Evolutionary conservation across 2,113 vertebrate genomes (phyloP), one percentile per base, ranked within the genome.

Genomic region (Formicarius rufipectus): DNA sequence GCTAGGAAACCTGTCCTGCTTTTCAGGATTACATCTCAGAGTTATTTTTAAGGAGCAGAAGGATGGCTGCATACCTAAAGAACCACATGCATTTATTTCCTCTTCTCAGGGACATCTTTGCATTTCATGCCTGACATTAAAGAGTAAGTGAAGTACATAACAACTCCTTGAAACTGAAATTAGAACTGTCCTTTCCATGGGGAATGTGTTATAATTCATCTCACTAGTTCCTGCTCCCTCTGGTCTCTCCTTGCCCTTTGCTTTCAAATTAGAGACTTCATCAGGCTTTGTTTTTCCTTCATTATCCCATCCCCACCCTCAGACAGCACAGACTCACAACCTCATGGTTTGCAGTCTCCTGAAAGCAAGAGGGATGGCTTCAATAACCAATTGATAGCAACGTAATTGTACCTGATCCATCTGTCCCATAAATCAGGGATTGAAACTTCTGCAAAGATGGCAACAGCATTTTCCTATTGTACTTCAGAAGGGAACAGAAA

Each of bases 1-100:
- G 3, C 5, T 17, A 22, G 37, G 20, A 90, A 80, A 52, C 10
- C 5, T 37, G 5, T 35, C 13, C 10, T 0, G 0, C 2, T 75
- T 10, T 72, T 71, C 19, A 67, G n/a, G 30, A 3, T 85, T 66
- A 10, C 4, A 21, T 35, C 19, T 19, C 55, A 47, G 37, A 78
- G 35, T 39, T 49, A 15, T 77, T 40, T 49, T 24, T 23, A n/a
- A 90, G 44, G 6, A 58, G 47, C 6, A 64, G 2, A 9, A 40
- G 6, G 13, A 37, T 59, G 58, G 12, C 4, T 58, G 39, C 7
- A 59, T 6, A 45, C 7, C 11, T 58, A 22, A 37, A 83, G 4
- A 72, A 49, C 1, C 9, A 74, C 33, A 1, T 11, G 6, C 10
- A 21, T 37, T 71, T 22, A 8, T 67, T 66, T 40, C 45, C 6